Conservation (phyloP, 2,888 invertebrate genomes). For the Tipula helvola region DNA sequence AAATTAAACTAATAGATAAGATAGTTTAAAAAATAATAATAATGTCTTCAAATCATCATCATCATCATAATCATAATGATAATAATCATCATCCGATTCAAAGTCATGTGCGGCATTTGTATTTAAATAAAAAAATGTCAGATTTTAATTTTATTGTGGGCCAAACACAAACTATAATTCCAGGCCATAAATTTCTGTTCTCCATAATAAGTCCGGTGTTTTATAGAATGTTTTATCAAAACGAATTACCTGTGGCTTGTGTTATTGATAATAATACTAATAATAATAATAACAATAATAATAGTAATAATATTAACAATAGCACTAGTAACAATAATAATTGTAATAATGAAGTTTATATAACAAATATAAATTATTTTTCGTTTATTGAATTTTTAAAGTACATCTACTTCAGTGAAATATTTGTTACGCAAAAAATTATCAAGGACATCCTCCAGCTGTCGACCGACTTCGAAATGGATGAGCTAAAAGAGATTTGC, state of each 20-base stretch:
- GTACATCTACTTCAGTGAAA: not conserved
- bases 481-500: not conserved
- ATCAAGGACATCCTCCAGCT: not conserved
- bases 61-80: not conserved
- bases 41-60: not conserved
- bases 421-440: not conserved
- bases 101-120: not conserved
- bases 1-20: not conserved
- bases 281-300: not conserved
- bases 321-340: not conserved
- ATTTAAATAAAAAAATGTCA: not conserved
- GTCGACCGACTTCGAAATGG: not conserved
- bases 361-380: not conserved
- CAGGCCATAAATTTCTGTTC: not conserved
- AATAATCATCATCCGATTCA: not conserved
- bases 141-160: conserved; percentile 8
- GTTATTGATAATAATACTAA: not conserved
- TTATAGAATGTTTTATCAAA: conserved; percentile 6
- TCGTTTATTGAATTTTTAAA: not conserved
- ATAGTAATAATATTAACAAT: not conserved
- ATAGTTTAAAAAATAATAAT: not conserved
- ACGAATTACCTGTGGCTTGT: not conserved
- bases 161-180: not conserved
- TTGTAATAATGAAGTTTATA: not conserved
- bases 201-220: not conserved